These are phyloP conservation scores for Rhodinocichla rosea DNA, from an alignment of 2,113 vertebrate genomes.

Conservation along the genomic window DNA sequence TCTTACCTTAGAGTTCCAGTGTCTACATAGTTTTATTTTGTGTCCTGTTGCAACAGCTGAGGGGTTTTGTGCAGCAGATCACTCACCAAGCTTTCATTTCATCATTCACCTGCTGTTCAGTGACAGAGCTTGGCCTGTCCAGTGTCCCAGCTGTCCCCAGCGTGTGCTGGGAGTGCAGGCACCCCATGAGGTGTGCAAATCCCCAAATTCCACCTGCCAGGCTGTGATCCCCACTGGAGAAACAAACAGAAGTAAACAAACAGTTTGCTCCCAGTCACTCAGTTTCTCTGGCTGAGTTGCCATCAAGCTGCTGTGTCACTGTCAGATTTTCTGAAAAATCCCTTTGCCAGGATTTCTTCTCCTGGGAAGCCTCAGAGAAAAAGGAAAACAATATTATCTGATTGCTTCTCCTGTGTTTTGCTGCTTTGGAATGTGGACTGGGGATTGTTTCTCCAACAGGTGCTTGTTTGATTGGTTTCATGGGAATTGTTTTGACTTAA, in stretches of 20 bases:
- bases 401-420: too few species aligned
- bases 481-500: too few species aligned
- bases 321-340: too few species aligned
- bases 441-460: too few species aligned
- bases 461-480: too few species aligned
- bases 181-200: accelerated
- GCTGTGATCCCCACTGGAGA: neutral
- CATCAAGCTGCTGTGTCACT: neutral
- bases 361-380: too few species aligned
- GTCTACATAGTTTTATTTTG: too few species aligned
- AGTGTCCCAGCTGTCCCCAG: accelerated
- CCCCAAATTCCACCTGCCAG: neutral
- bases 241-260: neutral
- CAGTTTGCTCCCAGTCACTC: neutral
- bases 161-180: accelerated
- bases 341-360: too few species aligned
- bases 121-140: neutral
- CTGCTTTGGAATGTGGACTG: too few species aligned
- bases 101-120: accelerated
- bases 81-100: neutral
- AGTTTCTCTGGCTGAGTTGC: neutral
- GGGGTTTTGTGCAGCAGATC: neutral
- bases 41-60: too few species aligned
- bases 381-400: too few species aligned
- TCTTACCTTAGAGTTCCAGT: too few species aligned